A percentile compares a stretch with the other conserved stretches of the same genome.
Conservation (phyloP, 2,888 invertebrate species). For the Aphidoletes aphidimyza region DNA sequence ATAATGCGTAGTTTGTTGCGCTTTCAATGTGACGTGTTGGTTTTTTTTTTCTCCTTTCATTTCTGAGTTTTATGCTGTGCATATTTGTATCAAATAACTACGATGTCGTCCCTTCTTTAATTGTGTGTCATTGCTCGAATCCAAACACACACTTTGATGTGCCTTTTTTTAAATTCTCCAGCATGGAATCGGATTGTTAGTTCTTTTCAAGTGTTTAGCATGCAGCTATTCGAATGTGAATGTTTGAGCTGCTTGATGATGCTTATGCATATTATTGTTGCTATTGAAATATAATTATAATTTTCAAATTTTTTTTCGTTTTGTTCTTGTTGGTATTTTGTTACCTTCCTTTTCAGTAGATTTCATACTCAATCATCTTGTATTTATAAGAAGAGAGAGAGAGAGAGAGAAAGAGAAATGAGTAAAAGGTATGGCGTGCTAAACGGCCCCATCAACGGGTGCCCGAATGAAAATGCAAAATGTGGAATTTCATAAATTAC, state of each 20-base stretch:
- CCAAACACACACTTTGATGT: background rate
- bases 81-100: no score
- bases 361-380: background rate
- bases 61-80: no score
- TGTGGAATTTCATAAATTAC: no score
- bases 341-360: background rate
- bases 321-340: background rate
- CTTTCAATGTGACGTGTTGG: background rate
- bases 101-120: background rate
- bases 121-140: background rate
- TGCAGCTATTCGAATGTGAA: background rate
- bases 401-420: no score
- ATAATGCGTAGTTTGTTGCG: constrained; percentile 9
- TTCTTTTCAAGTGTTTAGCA: background rate
- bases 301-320: background rate
- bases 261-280: background rate
- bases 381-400: no score
- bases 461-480: background rate
- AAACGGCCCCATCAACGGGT: background rate
- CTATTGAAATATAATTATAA: background rate
- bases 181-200: background rate
- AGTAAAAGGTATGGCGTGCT: no score
- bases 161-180: background rate
- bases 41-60: no score
- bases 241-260: background rate